A percentile compares a stretch with the other conserved stretches of the same genome.
Evolutionary conservation across 53 echinoderm and acorn worm genomes (phyloP).

Genomic region (Mesocentrotus franciscanus): DNA sequence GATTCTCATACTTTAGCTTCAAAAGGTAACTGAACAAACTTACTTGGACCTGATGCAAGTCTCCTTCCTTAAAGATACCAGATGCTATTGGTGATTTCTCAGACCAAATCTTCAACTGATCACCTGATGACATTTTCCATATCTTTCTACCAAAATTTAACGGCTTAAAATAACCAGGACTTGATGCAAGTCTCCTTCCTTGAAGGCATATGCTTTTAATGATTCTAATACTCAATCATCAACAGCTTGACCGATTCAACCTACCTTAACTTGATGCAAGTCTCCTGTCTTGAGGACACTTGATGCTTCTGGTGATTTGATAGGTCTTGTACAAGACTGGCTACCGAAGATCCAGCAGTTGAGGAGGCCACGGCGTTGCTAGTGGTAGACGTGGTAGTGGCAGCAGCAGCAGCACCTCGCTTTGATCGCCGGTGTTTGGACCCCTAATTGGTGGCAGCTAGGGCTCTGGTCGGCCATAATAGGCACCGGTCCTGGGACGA

Average conservation of each 20-base stretch:
- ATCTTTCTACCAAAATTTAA: too few relatives aligned
- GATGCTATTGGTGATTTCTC: too few relatives aligned
- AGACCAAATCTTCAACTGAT: too few relatives aligned
- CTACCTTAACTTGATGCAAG: constrained; percentile 46
- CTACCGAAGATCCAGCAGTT: constrained; percentile 17
- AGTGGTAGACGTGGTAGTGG: constrained; percentile 43
- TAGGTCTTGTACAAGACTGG: constrained; percentile 38
- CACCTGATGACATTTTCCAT: too few relatives aligned
- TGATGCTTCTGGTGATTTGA: constrained; percentile 65
- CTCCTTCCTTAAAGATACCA: too few relatives aligned
- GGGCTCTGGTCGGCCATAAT: constrained; percentile 99
- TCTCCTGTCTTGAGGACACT: constrained; percentile 27
- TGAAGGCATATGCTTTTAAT: constrained; percentile 31
- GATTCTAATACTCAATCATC: not conserved
- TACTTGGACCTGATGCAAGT: too few relatives aligned
- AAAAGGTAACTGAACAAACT: too few relatives aligned
- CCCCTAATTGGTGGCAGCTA: constrained; percentile 99
- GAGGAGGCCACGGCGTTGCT: constrained; percentile 28
- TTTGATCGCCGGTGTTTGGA: constrained; percentile 91
- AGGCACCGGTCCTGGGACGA: constrained; percentile 93
- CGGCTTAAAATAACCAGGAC: not conserved
- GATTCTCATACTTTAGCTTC: too few relatives aligned
- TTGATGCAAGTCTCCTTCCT: not conserved
- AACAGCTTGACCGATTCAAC: not conserved
- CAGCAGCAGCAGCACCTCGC: constrained; percentile 82